Conservation (phyloP, 2,888 invertebrate species). For the Drosophila infuscata region DNA sequence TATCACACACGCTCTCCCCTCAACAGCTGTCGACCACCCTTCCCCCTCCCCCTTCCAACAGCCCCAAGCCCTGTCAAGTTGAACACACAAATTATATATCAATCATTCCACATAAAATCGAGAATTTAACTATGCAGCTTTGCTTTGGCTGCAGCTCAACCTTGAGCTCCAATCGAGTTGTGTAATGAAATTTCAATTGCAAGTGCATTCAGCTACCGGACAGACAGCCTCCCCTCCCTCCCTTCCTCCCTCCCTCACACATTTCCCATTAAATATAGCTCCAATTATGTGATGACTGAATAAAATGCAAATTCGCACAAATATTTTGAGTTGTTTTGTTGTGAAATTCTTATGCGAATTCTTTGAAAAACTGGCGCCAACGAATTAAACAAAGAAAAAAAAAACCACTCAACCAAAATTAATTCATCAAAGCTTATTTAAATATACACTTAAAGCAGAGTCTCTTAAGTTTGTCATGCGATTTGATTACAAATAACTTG, state of each 20-base stretch:
- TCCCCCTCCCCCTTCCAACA: not conserved
- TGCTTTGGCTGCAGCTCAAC: slow-evolving; percentile 20
- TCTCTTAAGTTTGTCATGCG: not conserved
- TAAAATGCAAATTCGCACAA: slow-evolving; percentile 52
- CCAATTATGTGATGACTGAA: slow-evolving; percentile 49
- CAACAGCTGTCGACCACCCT: not conserved
- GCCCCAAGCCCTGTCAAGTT: slow-evolving; percentile 1
- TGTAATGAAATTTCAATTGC: slow-evolving; percentile 43
- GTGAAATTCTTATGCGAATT: slow-evolving; percentile 70
- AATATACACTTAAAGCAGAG: not conserved
- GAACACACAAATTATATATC: slow-evolving; percentile 64
- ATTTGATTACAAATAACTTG: not conserved
- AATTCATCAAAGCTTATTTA: slow-evolving; percentile 32
- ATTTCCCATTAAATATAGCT: not conserved
- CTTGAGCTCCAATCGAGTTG: slow-evolving; percentile 31
- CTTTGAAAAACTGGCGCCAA: slow-evolving; percentile 71
- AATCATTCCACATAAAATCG: slow-evolving; percentile 55
- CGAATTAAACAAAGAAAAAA: slow-evolving; percentile 27
- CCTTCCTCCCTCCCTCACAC: not conserved
- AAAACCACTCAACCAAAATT: slow-evolving; percentile 21
- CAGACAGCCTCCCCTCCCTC: not conserved
- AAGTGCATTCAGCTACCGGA: slow-evolving; percentile 28
- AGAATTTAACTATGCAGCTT: slow-evolving; percentile 34
- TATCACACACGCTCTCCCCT: slow-evolving; percentile 44
- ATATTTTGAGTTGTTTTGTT: slow-evolving; percentile 34